phyloP scores from a whole-genome alignment of 2,888 invertebrate species.

The Megastigmus dorsalis region DNA sequence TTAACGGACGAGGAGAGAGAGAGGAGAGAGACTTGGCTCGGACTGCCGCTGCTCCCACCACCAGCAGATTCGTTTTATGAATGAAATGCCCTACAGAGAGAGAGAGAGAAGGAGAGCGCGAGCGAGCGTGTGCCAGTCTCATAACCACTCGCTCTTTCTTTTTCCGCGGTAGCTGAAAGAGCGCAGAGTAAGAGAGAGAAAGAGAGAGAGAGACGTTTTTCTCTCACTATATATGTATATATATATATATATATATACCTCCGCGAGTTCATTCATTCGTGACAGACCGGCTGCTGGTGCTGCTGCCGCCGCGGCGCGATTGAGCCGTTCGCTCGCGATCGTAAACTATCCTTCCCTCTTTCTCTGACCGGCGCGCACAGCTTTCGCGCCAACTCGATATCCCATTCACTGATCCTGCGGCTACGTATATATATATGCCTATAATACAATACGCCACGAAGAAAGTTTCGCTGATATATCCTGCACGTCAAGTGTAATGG shows the following conservation, averaged over 20 bases:
- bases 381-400: background rate
- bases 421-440: too few species aligned
- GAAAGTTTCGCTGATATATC: too few species aligned
- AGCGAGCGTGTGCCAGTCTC: background rate
- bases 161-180: constrained; percentile 9
- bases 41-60: background rate
- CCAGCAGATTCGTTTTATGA: constrained; percentile 45
- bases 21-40: background rate
- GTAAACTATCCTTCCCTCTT: background rate
- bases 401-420: background rate
- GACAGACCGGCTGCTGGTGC: background rate
- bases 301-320: too few species aligned
- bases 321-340: constrained; percentile 3
- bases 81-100: constrained; percentile 34
- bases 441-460: too few species aligned
- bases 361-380: background rate
- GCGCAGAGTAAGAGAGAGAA: background rate
- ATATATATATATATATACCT: too few species aligned
- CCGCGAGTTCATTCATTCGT: constrained; percentile 47
- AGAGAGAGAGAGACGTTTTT: background rate
- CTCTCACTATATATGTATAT: too few species aligned
- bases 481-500: too few species aligned
- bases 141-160: constrained; percentile 16
- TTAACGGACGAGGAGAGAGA: constrained; percentile 6
- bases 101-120: background rate